Base-by-base conservation (phyloP, 1,140 invertebrate species). In the Varroa destructor region DNA sequence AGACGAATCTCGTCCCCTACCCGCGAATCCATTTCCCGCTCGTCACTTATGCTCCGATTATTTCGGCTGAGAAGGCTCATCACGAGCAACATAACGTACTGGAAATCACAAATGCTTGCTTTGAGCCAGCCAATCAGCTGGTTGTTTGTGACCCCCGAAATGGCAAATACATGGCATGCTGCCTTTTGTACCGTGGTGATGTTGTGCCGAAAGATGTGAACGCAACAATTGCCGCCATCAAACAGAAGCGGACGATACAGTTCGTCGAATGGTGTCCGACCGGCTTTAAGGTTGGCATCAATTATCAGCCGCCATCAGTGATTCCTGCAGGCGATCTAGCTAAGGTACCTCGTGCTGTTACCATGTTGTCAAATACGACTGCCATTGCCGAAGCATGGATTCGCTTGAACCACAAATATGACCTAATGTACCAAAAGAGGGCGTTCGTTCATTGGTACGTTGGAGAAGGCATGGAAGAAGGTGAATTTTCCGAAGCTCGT, bases 301-400 rank as follows among this genome's bases (percentile, higher is more conserved):
- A 81, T 74, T 55, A 71, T 37, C 74, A 78, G 56, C 86, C 86
- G 55, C 78, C 78, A 43, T 77, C 76, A 55, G 78, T 78, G 6
- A 77, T 87, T 83, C 76, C 88, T 84, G 82, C 87, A 84, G 71
- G 86, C 84, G 82, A 86, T 54, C 55, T 73, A 5, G 73, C 71
- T 1, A 72, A 72, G 64, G 71, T 85, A 82, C 61, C 84, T 80
- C 81, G 75, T 70, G 87, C 87, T 55, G 85, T 87, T n/a, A 88
- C 86, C 77, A 87, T 89, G 87, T 80, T 88, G 71, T 86, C 85
- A 78, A 89, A 88, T 43, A 89, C 87, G 25, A 89, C 87, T 0
- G 88, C 88, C 75, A 88, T 89, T 71, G 81, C 81, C 51, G 84
- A 84, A 73, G 84, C 84, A 14, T 85, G 84, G 84, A 81, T 83